Evolutionary conservation across 2,888 invertebrate genomes (phyloP), one percentile per base, ranked within the genome.

Genomic region (Stomorhina lunata): DNA sequence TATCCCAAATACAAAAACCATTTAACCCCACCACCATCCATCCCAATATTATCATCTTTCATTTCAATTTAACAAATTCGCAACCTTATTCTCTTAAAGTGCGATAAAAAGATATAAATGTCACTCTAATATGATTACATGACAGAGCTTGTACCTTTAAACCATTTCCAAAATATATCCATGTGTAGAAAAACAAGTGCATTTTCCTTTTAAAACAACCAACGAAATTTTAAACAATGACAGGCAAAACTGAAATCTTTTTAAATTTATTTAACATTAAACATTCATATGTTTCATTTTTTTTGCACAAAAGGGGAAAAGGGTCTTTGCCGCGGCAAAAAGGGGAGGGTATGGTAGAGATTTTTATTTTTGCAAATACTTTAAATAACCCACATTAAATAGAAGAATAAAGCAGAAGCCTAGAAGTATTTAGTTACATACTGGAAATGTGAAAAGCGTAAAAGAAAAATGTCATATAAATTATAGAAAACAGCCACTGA

Each of bases 241-340:
- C 48, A 4, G 48, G 10, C 10, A 34, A 25, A 22, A 55, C 50
- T 17, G 48, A 76, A 72, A 78, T 53, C 37, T 59, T 82, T 79
- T 68, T 32, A 72, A 76, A 75, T 20, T 27, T 68, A 61, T 77
- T 71, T 61, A 61, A 77, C 72, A 61, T 78, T 71, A 68, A 61
- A 77, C 72, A 61, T 78, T 82, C 75, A 82, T 82, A 75, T 79
- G 82, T 40, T 79, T 71, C 43, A 55, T 79, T 75, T 75, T 32
- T 43, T 76, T 79, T 32, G 66, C 69, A 66, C 50, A 53, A 27
- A 34, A 0, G 2, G 7, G 4, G 29, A 48, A 53, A 69, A 69
- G 65, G 82, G 79, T 75, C 71, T 20, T 55, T 57, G 20, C 61
- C n/a, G 55, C 6, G 55, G 10, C 22, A 6, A 20, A 9, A 66